Base-by-base conservation (phyloP, 64 coral and sea anemone genomes). In the Anthopleura sola region DNA sequence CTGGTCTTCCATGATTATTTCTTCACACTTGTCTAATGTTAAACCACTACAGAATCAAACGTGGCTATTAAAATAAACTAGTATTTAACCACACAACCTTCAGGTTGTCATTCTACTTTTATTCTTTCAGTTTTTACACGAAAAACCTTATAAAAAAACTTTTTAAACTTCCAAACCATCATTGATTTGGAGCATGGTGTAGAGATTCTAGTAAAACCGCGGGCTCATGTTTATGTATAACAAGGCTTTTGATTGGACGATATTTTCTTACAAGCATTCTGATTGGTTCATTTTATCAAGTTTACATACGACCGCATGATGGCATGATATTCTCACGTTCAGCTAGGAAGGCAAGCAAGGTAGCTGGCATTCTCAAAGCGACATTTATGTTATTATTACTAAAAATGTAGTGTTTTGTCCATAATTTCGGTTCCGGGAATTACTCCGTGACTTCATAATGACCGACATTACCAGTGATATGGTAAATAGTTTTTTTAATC, bases 401-500 rank as follows among this genome's bases (percentile, higher is more conserved):
- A n/a, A 28, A 71, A 31, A 71, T 71, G 66, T 71, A 71, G 66
- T 71, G n/a, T 71, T 33, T 71, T 29, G 29, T 71, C 31, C 11
- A 71, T 34, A 36, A 2, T 17, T 71, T 71, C 66, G 31, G 6
- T 71, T 34, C 66, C 14, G 15, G 66, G 29, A 28, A 71, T 14
- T 71, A 32, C 10, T 34, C 29, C 23, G 28, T 14, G 50, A 56
- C 29, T 50, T 23, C 55, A 86, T 32, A 40, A 96, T 96, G 94
- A 55, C 83, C 31, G 94, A 96, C 75, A 96, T 96, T 23, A 96
- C 77, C 12, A 83, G 87, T 51, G 79, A 88, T 58, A 92, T 89
- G 87, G 80, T 96, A 48, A 83, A 87, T 49, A 86, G 87, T 49
- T 96, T 96, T 82, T 96, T 89, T 55, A 92, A 86, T 51, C 74